These are phyloP conservation scores for Lagodon rhomboides DNA, from an alignment of 2,797 vertebrate species.

Conservation along the genomic window DNA sequence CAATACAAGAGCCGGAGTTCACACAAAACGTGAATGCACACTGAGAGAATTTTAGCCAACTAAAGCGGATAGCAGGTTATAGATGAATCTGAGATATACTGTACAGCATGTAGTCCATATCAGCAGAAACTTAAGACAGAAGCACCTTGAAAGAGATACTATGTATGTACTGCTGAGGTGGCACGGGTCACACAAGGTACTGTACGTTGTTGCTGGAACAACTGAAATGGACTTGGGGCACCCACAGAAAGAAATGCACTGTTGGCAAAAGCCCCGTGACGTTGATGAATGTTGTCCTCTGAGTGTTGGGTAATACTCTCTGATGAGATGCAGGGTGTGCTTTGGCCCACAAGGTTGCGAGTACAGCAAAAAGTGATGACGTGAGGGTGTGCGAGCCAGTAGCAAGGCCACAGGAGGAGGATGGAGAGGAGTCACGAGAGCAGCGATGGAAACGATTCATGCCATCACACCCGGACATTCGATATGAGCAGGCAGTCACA, in stretches of 20 bases:
- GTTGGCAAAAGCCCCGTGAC: conserved; percentile 78
- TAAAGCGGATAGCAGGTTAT: conserved; percentile 17
- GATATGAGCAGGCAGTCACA: neutral
- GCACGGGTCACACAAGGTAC: conserved; percentile 58
- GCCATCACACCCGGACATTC: conserved; percentile 4
- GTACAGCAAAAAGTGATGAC: conserved; percentile 76
- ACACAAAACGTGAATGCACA: neutral
- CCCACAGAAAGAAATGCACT: conserved; percentile 76
- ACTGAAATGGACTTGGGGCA: conserved; percentile 71
- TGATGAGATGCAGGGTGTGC: conserved; percentile 75
- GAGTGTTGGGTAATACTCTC: conserved; percentile 82
- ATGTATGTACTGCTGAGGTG: conserved; percentile 48
- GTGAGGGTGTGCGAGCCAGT: conserved; percentile 49
- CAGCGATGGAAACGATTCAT: conserved; percentile 34
- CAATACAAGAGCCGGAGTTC: neutral
- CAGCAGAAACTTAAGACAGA: conserved; percentile 60
- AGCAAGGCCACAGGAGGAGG: conserved; percentile 50
- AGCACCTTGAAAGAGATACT: conserved; percentile 72
- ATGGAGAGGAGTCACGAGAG: conserved; percentile 38
- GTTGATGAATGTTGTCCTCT: conserved; percentile 86
- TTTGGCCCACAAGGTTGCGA: conserved; percentile 79
- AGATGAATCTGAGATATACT: neutral
- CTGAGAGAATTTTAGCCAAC: neutral
- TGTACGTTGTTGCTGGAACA: conserved; percentile 54
- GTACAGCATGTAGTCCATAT: conserved; percentile 35